A percentile compares a stretch with the other conserved stretches of the same genome.
phyloP scores from a whole-genome alignment of 2,888 invertebrate genomes.

The Pasiphila rectangulata region DNA sequence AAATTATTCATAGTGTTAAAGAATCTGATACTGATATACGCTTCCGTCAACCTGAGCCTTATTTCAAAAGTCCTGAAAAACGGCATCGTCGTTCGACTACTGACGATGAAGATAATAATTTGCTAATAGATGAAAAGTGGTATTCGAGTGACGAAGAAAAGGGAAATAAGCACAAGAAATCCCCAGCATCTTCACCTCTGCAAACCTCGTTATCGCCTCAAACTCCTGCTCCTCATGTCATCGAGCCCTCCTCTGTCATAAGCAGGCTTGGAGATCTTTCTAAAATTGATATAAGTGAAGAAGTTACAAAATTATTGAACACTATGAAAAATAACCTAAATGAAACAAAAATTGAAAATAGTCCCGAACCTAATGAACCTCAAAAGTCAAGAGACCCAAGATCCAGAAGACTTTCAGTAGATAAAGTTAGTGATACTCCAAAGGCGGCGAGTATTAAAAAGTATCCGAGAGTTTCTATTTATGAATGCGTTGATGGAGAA shows the following conservation, averaged over 20 bases:
- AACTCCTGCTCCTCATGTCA: slow-evolving; percentile 70
- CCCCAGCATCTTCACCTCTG: slow-evolving; percentile 62
- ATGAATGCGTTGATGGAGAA: slow-evolving; percentile 81
- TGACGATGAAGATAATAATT: slow-evolving; percentile 81
- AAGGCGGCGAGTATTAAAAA: slow-evolving; percentile 50
- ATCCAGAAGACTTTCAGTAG: slow-evolving; percentile 59
- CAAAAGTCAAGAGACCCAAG: slow-evolving; percentile 66
- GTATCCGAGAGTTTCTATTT: slow-evolving; percentile 76
- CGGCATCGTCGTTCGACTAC: slow-evolving; percentile 74
- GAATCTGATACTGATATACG: slow-evolving; percentile 73
- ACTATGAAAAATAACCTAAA: slow-evolving; percentile 80
- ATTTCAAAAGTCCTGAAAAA: slow-evolving; percentile 71
- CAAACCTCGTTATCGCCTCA: slow-evolving; percentile 51
- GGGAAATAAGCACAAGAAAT: slow-evolving; percentile 55
- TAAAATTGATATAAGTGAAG: slow-evolving; percentile 87
- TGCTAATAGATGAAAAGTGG: slow-evolving; percentile 84
- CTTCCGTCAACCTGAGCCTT: slow-evolving; percentile 70
- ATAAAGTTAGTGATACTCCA: slow-evolving; percentile 48
- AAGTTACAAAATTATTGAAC: slow-evolving; percentile 85
- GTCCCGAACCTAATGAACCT: slow-evolving; percentile 45
- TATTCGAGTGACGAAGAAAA: slow-evolving; percentile 91
- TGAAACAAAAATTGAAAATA: slow-evolving; percentile 52
- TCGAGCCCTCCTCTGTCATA: slow-evolving; percentile 76
- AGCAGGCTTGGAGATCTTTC: slow-evolving; percentile 86
- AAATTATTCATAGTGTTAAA: slow-evolving; percentile 44